Percentiles rank a stretch among this genome's conserved stretches.
phyloP scores from a whole-genome alignment of 2,888 invertebrate genomes.

The Glomeris marginata region DNA sequence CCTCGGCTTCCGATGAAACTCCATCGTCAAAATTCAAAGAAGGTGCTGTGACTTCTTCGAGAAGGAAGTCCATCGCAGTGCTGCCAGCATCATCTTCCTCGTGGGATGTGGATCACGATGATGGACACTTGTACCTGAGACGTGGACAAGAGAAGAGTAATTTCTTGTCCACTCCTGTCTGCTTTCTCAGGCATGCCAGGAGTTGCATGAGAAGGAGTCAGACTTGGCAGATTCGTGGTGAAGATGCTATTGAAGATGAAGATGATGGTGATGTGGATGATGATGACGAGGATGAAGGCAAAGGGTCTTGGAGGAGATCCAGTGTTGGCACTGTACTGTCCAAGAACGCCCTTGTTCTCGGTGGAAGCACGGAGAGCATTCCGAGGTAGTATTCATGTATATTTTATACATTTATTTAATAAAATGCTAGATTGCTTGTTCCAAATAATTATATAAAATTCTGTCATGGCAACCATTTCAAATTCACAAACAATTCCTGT shows the following conservation, averaged over 20 bases:
- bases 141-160: slow-evolving; percentile 19
- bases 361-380: slow-evolving; percentile 15
- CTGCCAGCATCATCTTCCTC: slow-evolving; percentile 6
- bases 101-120: too few species aligned
- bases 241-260: too few species aligned
- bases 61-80: slow-evolving; percentile 31
- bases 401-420: too few species aligned
- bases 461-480: too few species aligned
- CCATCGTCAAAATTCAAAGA: too few species aligned
- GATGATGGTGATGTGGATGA: slow-evolving; percentile 4
- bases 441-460: too few species aligned
- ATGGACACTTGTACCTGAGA: slow-evolving; percentile 8
- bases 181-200: slow-evolving; percentile 9
- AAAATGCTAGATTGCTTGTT: too few species aligned
- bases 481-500: too few species aligned
- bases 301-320: slow-evolving; percentile 1
- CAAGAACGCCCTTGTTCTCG: slow-evolving; percentile 2
- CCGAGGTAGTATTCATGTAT: slow-evolving; percentile 11
- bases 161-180: slow-evolving; percentile 13
- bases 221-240: slow-evolving; percentile 18
- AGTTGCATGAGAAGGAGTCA: slow-evolving; percentile 16
- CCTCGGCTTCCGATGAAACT: too few species aligned
- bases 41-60: slow-evolving; percentile 20
- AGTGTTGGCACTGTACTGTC: slow-evolving; percentile 5
- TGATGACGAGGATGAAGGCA: slow-evolving; percentile 3